Percentiles rank a stretch among this genome's conserved stretches.
Conservation (phyloP, 1,140 invertebrate genomes). For the Diprion similis region DNA sequence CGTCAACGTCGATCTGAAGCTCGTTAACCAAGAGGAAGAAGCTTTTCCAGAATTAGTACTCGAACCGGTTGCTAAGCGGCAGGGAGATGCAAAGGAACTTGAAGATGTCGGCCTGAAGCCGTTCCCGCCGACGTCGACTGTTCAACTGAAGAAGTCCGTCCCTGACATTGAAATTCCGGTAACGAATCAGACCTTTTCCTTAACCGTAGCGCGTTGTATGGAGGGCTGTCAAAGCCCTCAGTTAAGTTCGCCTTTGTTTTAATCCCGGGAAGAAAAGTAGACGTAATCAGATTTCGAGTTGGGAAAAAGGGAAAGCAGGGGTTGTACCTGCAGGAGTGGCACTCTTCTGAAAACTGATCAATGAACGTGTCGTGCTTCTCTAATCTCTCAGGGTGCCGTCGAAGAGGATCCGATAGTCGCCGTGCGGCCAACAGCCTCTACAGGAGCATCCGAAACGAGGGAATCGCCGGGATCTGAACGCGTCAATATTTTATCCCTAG, state of each 20-base stretch:
- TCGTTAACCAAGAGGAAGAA: neutral
- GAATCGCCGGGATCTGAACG: neutral
- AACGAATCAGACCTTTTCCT: neutral
- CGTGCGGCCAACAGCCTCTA: neutral
- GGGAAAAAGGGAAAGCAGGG: too few species aligned
- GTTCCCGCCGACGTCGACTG: constrained; percentile 22
- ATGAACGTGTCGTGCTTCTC: too few species aligned
- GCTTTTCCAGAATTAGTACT: neutral
- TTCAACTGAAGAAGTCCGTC: constrained; percentile 23
- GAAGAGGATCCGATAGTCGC: neutral
- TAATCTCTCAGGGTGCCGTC: neutral
- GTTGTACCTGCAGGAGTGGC: too few species aligned
- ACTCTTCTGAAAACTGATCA: too few species aligned
- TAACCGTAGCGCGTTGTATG: too few species aligned
- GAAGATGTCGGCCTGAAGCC: constrained; percentile 24
- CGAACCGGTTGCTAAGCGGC: neutral
- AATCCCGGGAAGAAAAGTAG: too few species aligned
- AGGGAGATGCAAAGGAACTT: neutral
- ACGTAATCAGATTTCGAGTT: too few species aligned
- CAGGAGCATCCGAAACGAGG: neutral
- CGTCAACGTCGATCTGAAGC: constrained; percentile 27
- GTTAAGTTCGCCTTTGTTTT: too few species aligned
- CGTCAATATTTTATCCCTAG: constrained; percentile 15
- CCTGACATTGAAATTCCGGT: constrained; percentile 21
- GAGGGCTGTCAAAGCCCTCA: too few species aligned